Base-by-base conservation (phyloP, 1,140 invertebrate genomes). In the Chironomus tepperi region DNA sequence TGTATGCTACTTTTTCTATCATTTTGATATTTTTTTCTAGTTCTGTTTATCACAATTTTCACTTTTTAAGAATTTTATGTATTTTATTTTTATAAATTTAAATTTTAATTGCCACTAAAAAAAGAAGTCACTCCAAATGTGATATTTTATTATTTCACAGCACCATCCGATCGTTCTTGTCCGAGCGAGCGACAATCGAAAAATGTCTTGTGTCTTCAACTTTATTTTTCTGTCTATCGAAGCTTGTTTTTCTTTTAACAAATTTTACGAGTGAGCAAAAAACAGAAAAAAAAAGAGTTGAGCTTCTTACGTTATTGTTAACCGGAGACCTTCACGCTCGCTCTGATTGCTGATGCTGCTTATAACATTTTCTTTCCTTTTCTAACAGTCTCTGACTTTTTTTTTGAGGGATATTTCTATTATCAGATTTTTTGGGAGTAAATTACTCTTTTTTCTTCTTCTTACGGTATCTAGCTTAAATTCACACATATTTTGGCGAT, bases 141-240 rank as follows among this genome's bases (percentile, higher is more conserved):
- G 24, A 34, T 34, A 34, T 34, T 34, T 34, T 34, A 2, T 34
- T 34, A 34, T 34, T 34, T 1, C 24, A 34, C 24, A 34, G 24
- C 24, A 34, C 24, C 24, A 34, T 34, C 24, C 24, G 12, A 73
- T 18, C 43, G 75, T 74, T 73, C 74, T 74, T 19, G 19, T 76
- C 15, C 9, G 34, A 43, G 75, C 18, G 57, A 19, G 21, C 42
- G 12, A 57, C 15, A 74, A 10, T 70, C 74, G 16, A 70, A 6
- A 70, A 70, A 70, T 70, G 65, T 19, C 47, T n/a, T 12, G 47
- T 57, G 24, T 34, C 24, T 57, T 57, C 47, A 57, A 12, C 47
- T 57, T 12, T n/a, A n/a, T n/a, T n/a, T 34, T 34, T 34, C 24
- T n/a, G 47, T 70, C 18, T 34, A 34, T 34, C 24, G 1, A 34